Evolutionary conservation across 2,797 vertebrate species (phyloP).

Genomic region (Psittacula derbiana): DNA sequence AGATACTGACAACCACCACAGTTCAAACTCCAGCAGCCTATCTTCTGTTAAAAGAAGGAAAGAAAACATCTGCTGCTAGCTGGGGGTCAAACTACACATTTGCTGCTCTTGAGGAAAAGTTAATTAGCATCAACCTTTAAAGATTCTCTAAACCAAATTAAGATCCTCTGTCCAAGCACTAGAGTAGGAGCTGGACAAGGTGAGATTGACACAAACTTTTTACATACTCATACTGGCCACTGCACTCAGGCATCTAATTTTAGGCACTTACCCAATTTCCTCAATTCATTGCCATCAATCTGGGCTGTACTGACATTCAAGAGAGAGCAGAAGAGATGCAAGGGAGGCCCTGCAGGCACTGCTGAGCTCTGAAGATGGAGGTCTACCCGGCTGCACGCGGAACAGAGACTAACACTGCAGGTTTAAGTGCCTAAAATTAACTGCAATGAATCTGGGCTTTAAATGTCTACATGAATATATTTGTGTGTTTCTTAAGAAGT

Average conservation of each 20-base stretch:
- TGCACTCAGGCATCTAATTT: neutral
- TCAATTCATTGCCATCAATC: neutral
- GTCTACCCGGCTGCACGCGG: neutral
- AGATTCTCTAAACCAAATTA: neutral
- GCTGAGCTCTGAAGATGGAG: neutral
- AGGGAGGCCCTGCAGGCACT: neutral
- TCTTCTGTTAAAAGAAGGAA: neutral
- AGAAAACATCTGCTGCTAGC: neutral
- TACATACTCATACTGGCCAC: neutral
- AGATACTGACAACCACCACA: fast-evolving
- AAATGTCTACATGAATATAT: neutral
- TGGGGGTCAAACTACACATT: neutral
- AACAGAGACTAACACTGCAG: neutral
- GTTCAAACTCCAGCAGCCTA: neutral
- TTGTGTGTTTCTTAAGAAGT: neutral
- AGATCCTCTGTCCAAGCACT: neutral
- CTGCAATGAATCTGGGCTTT: neutral
- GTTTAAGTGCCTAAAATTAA: neutral
- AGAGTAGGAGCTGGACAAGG: neutral
- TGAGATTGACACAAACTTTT: neutral
- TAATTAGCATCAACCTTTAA: neutral
- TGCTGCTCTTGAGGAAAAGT: neutral
- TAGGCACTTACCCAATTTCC: neutral
- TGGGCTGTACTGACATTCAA: neutral
- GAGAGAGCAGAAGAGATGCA: neutral